These are phyloP conservation scores for Spodoptera exigua DNA, from an alignment of 2,888 invertebrate genomes.

Conservation along the genomic window DNA sequence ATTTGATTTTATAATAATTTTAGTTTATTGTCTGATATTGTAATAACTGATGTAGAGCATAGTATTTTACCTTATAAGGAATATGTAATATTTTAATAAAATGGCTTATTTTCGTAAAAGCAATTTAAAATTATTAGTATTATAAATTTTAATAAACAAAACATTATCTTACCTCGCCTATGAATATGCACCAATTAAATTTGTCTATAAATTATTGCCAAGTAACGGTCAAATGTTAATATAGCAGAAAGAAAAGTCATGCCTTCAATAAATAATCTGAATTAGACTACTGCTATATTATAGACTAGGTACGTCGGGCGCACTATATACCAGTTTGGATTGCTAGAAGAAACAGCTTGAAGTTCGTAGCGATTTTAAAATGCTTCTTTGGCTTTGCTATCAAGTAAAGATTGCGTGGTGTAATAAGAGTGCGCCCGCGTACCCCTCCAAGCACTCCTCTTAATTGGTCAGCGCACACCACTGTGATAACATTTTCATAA, in stretches of 20 bases:
- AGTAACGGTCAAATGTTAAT: neutral
- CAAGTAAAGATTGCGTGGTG: neutral
- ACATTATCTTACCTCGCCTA: slow-evolving; percentile 8
- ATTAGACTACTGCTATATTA: neutral
- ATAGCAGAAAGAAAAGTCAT: too few relatives aligned
- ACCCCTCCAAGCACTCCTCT: slow-evolving; percentile 1
- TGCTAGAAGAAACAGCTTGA: too few relatives aligned
- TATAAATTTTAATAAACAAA: slow-evolving; percentile 7
- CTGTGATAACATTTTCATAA: slow-evolving; percentile 21
- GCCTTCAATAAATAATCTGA: too few relatives aligned
- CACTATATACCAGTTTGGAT: neutral
- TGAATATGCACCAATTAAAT: slow-evolving; percentile 1
- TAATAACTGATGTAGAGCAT: slow-evolving; percentile 15
- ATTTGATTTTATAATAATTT: slow-evolving; percentile 18
- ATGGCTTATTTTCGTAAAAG: slow-evolving; percentile 26
- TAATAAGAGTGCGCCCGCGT: neutral
- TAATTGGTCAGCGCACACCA: slow-evolving; percentile 28
- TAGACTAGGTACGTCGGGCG: slow-evolving; percentile 1
- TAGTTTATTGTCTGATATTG: slow-evolving; percentile 27
- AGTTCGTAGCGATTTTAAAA: neutral
- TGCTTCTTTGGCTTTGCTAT: neutral
- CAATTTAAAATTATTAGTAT: slow-evolving; percentile 11
- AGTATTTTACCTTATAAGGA: slow-evolving; percentile 12
- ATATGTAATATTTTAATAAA: slow-evolving; percentile 19
- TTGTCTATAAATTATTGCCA: neutral